Evolutionary conservation across 2,797 vertebrate species (phyloP), one percentile per base, ranked within the genome.

Genomic region (Cyclopterus lumpus): DNA sequence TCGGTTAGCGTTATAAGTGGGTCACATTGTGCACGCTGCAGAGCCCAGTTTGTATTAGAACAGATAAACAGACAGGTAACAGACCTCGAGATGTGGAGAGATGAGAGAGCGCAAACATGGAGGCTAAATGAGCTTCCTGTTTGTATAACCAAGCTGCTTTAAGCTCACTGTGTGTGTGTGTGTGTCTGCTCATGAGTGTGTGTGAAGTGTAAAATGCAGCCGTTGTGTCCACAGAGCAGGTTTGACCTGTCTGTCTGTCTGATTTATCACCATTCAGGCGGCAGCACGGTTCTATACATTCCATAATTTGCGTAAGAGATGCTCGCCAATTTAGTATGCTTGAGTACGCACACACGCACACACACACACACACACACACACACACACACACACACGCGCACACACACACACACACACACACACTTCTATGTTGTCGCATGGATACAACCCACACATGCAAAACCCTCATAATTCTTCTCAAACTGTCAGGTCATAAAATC

Each of bases 221-320:
- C 44, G 55, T 20, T 55, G 42, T 53, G 38, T 73, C 68, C 75
- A 61, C 48, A 69, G 73, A 73, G 80, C 75, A 81, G 79, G 65
- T 86, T 42, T 61, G 67, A 80, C 78, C 80, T 79, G 80, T 67
- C 77, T 68, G 63, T 36, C 58, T 73, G 55, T 78, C 63, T 85
- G 77, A 89, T 81, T 80, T 75, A 80, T 82, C 70, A 73, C 53
- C 49, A 40, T 71, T 84, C 73, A 73, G 75, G 61, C 77, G 54
- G 24, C 79, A 75, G 76, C 62, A 80, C 10, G 28, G 46, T 48
- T 67, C 81, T 88, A 73, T 85, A 79, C 83, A 73, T 79, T 70
- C 76, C 70, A 86, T 84, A 81, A 86, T 86, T 89, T 81, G 85
- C 86, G 76, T 73, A 78, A 84, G 68, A 82, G 80, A 91, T 77